Base-by-base conservation (phyloP, 2,888 invertebrate species). In the Empis livida region DNA sequence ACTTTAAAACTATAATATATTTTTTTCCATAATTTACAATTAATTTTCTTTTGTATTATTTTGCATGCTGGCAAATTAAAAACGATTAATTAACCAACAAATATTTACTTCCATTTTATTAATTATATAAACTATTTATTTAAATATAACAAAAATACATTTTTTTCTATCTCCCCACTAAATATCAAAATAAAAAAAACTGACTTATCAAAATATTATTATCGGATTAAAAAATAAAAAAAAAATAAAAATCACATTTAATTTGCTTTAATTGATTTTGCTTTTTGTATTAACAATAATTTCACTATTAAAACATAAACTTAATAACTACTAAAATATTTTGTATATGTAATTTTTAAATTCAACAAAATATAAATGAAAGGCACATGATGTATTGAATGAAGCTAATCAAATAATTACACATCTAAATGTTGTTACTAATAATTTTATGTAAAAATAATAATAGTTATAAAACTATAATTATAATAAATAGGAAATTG, bases 321-420 rank as follows among this genome's bases (percentile, higher is more conserved):
- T 9, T 27, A 27, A 27, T 27, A 27, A 27, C 9, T 9, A 27
- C 23, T 27, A 9, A 27, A 27, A 27, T 27, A 27, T 27, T 27
- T 27, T 27, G 5, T 20, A 20, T 27, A 27, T 27, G 23, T 27
- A 27, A 27, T 8, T 27, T 20, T 20, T 20, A 20, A 20, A 20
- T 20, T 20, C 3, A 5, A 20, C 5, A 20, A 20, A 20, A 20
- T 27, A 27, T 9, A 27, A 27, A 27, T 27, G 5, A 27, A 27
- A 27, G 23, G 23, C 23, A 27, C 23, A 43, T 46, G 52, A 47
- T 52, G 53, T 65, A 56, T 57, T 67, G 49, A 63, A 63, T 53
- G 66, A 67, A 61, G 62, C 64, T 55, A 64, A 67, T 61, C 65
- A 63, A 57, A 61, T 67, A 53, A 62, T 66, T 53, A 61, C 62